Conservation (phyloP, 1,140 invertebrate genomes). For the Scylla paramamosain region DNA sequence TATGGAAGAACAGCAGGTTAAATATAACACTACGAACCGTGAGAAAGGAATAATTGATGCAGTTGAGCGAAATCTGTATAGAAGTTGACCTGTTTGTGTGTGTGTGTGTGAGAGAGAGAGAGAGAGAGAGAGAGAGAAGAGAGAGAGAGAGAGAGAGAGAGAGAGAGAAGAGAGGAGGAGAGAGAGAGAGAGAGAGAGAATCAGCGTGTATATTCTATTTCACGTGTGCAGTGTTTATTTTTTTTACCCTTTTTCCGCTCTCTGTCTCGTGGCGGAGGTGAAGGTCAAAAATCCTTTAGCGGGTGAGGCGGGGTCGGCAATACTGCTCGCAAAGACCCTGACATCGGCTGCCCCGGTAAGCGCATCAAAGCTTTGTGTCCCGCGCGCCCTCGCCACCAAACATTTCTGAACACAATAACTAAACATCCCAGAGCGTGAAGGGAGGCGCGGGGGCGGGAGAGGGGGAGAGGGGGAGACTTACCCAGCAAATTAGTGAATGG, state of each 20-base stretch:
- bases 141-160: not conserved
- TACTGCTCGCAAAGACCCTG: not conserved
- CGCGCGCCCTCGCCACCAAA: not conserved
- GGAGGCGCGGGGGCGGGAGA: not conserved
- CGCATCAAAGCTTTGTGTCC: conserved; percentile 10
- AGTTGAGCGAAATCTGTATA: too few species aligned
- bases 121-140: not conserved
- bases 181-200: not conserved
- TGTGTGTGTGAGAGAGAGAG: not conserved
- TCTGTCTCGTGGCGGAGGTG: not conserved
- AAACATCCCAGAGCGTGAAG: not conserved
- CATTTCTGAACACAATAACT: conserved; percentile 24
- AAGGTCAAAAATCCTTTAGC: conserved; percentile 13
- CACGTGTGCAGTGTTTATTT: not conserved
- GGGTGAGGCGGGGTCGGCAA: not conserved
- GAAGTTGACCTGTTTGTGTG: not conserved
- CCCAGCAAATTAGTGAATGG: not conserved
- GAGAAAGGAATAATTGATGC: too few species aligned
- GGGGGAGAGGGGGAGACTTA: too few species aligned
- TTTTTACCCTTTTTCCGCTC: too few species aligned
- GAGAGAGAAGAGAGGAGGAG: not conserved
- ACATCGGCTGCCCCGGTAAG: not conserved
- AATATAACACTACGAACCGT: too few species aligned
- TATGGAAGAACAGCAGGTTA: too few species aligned
- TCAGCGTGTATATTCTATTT: not conserved